These are phyloP conservation scores for Drosophila antonietae DNA, from an alignment of 2,888 invertebrate genomes.

Conservation along the genomic window DNA sequence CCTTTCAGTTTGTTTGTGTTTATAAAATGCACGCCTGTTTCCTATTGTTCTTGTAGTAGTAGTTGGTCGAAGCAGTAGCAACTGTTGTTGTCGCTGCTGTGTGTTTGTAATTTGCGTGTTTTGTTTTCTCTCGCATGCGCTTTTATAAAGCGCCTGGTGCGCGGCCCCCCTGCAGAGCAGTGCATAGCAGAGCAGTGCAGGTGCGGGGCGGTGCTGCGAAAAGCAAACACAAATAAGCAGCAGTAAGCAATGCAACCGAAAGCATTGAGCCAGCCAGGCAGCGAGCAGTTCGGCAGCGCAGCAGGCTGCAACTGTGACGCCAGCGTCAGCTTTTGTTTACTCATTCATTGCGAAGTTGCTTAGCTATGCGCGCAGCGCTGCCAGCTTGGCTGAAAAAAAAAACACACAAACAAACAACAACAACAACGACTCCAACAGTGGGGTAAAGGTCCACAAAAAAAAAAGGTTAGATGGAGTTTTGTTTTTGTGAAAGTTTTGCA, in stretches of 20 bases:
- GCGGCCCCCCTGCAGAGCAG: conserved; percentile 30
- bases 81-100: conserved; percentile 33
- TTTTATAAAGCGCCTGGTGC: conserved; percentile 56
- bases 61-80: conserved; percentile 43
- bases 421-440: conserved; percentile 17
- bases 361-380: conserved; percentile 66
- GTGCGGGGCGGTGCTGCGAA: conserved; percentile 44
- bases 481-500: conserved; percentile 64
- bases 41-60: conserved; percentile 63
- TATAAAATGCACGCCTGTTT: conserved; percentile 61
- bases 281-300: not conserved
- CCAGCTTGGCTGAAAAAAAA: conserved; percentile 46
- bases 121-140: conserved; percentile 71
- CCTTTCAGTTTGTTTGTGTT: conserved; percentile 60
- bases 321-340: conserved; percentile 76
- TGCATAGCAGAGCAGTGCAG: not conserved
- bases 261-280: conserved; percentile 12
- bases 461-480: conserved; percentile 24
- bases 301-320: conserved; percentile 46
- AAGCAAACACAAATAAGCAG: conserved; percentile 70
- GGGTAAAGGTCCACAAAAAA: conserved; percentile 21
- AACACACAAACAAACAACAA: not conserved
- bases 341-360: conserved; percentile 78
- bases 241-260: conserved; percentile 26
- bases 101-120: conserved; percentile 67